Evolutionary conservation across 2,113 vertebrate genomes (phyloP).

Genomic region (Sterna hirundo): DNA sequence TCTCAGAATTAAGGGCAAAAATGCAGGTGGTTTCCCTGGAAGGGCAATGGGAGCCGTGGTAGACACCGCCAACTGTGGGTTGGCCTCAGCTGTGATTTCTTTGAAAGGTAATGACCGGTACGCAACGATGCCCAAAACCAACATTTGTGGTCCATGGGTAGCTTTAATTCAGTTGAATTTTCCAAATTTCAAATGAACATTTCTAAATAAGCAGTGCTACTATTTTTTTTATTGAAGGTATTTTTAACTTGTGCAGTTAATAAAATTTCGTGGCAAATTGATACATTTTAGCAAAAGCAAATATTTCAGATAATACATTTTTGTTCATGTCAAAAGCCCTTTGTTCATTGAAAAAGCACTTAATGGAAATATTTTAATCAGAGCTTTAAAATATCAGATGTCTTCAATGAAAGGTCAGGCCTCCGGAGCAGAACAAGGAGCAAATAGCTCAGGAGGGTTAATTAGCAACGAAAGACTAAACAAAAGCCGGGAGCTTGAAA

Average conservation of each 20-base stretch:
- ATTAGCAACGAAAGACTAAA: constrained; percentile 38
- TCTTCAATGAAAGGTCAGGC: constrained; percentile 25
- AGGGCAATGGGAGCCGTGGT: accelerated
- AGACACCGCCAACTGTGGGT: accelerated
- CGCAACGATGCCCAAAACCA: accelerated
- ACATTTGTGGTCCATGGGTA: background rate
- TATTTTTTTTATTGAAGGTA: background rate
- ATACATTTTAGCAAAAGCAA: background rate
- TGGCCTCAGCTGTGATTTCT: background rate
- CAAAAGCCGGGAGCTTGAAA: background rate
- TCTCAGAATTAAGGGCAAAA: background rate
- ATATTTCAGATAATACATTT: background rate
- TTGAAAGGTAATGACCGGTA: background rate
- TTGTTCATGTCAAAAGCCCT: background rate
- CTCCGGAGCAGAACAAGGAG: background rate
- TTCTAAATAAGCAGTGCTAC: background rate
- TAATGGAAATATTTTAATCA: constrained; percentile 36
- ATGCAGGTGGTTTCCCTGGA: background rate
- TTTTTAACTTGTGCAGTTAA: background rate
- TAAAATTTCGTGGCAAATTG: background rate
- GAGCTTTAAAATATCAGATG: constrained; percentile 13
- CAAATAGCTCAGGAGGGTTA: constrained; percentile 32
- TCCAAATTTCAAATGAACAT: background rate
- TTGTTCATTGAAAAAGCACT: background rate
- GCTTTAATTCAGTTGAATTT: background rate